These are phyloP conservation scores for Lacanobia wlatinum DNA, from an alignment of 2,888 invertebrate genomes.

Conservation along the genomic window DNA sequence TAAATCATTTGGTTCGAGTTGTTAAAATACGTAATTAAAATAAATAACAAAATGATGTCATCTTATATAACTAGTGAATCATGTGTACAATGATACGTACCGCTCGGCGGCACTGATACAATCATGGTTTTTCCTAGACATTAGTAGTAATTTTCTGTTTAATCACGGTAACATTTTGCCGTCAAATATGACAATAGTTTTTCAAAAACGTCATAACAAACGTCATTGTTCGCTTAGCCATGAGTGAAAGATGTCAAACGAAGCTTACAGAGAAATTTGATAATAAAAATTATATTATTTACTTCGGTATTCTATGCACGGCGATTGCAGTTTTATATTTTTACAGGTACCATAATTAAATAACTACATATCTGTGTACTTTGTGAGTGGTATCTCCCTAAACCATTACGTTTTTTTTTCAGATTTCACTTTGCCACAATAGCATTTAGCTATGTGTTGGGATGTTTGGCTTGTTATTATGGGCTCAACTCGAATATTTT, in stretches of 20 bases:
- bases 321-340: conserved; percentile 84
- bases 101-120: neutral
- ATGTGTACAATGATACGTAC: too few relatives aligned
- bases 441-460: conserved; percentile 86
- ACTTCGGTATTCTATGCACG: conserved; percentile 80
- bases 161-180: conserved; percentile 17
- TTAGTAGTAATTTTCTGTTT: conserved; percentile 3
- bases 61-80: too few relatives aligned
- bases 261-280: conserved; percentile 86
- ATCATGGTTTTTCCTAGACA: neutral
- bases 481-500: conserved; percentile 82
- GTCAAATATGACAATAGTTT: conserved; percentile 46
- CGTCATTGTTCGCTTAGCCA: conserved; percentile 85
- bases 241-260: conserved; percentile 90
- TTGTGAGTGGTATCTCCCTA: conserved; percentile 59
- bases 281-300: conserved; percentile 88
- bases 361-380: conserved; percentile 46
- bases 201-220: conserved; percentile 71
- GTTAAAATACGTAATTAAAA: too few relatives aligned
- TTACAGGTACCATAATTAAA: conserved; percentile 79
- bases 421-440: conserved; percentile 88
- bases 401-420: conserved; percentile 74
- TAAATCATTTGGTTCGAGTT: too few relatives aligned
- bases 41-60: too few relatives aligned
- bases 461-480: conserved; percentile 89